Percentiles rank a stretch among this genome's conserved stretches.
phyloP scores from a whole-genome alignment of 2,113 vertebrate species.

The Phocoena sinus region DNA sequence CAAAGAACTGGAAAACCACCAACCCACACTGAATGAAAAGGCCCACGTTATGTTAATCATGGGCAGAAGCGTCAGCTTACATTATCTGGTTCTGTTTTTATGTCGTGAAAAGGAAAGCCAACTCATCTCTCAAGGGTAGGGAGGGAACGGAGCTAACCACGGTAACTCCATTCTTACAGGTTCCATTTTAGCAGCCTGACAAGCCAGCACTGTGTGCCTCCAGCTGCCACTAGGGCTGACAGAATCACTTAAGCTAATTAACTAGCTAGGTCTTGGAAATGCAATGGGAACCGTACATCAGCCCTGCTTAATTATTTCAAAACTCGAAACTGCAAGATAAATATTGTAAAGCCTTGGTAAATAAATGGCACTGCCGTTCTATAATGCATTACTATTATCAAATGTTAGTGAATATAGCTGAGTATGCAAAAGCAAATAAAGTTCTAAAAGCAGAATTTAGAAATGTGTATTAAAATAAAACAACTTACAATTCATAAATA shows the following conservation, averaged over 20 bases:
- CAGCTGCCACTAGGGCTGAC: slow-evolving; percentile 24
- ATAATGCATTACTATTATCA: neutral
- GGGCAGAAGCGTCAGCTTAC: neutral
- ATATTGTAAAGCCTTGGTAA: slow-evolving; percentile 41
- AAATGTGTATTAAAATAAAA: neutral
- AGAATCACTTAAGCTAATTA: slow-evolving; percentile 62
- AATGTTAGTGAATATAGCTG: neutral
- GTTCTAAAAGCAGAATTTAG: neutral
- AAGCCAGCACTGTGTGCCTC: neutral
- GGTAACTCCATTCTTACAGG: neutral
- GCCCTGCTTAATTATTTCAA: slow-evolving; percentile 34
- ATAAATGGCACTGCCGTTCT: neutral
- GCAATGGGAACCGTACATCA: neutral
- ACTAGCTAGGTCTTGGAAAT: slow-evolving; percentile 40
- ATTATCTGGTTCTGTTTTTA: slow-evolving; percentile 1
- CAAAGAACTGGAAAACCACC: neutral
- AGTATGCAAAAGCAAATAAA: neutral
- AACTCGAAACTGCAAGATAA: slow-evolving; percentile 47
- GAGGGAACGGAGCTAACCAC: neutral
- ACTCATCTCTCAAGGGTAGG: neutral
- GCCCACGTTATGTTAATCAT: neutral
- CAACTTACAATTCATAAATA: neutral
- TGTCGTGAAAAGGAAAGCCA: neutral
- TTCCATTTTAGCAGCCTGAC: slow-evolving; percentile 7
- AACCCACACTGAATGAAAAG: neutral